Conservation (phyloP, 2,888 invertebrate species). For the Aphidoletes aphidimyza region DNA sequence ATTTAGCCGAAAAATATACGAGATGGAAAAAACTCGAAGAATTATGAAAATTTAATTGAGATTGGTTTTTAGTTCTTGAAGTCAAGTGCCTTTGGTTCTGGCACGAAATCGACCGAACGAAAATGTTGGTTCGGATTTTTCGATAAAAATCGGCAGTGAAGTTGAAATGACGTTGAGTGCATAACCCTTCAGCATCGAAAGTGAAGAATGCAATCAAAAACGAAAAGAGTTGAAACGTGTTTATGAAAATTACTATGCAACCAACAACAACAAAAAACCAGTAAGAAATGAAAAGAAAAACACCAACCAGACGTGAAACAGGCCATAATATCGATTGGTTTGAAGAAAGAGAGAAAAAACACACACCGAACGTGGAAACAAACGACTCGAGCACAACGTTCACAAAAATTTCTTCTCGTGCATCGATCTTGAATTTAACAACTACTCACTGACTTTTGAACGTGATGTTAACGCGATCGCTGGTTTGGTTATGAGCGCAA, state of each 20-base stretch:
- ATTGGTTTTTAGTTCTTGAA: background rate
- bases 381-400: background rate
- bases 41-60: conserved; percentile 36
- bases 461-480: background rate
- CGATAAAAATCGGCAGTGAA: background rate
- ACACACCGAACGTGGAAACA: background rate
- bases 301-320: background rate
- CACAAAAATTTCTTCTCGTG: conserved; percentile 10
- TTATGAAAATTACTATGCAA: background rate
- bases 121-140: too few species aligned
- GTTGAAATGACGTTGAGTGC: background rate
- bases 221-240: background rate
- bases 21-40: too few species aligned
- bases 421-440: conserved; percentile 43
- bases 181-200: conserved; percentile 37
- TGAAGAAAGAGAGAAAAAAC: background rate
- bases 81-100: background rate
- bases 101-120: background rate
- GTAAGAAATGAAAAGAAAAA: background rate
- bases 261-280: background rate
- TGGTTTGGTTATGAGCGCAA: too few species aligned
- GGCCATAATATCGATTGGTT: conserved; percentile 11
- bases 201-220: conserved; percentile 9
- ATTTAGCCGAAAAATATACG: too few species aligned
- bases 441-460: background rate